Conservation (phyloP, 2,113 vertebrate species). For the Heteronetta atricapilla region DNA sequence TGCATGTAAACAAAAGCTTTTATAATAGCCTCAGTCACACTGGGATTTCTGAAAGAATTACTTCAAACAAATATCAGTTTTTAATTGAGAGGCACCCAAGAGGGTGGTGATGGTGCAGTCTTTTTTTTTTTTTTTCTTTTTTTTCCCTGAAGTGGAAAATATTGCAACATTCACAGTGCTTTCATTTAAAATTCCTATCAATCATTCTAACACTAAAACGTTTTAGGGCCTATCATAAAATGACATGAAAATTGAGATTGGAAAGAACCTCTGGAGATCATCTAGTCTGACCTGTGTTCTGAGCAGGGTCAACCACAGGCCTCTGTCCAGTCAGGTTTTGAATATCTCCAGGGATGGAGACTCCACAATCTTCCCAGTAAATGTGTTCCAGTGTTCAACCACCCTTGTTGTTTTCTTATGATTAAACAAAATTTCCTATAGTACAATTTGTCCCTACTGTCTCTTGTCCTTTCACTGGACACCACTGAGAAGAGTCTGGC, state of each 20-base stretch:
- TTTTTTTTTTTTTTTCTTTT: neutral
- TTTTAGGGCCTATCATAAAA: neutral
- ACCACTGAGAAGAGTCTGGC: neutral
- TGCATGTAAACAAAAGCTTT: constrained; percentile 54
- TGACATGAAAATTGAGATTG: neutral
- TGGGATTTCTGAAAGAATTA: constrained; percentile 27
- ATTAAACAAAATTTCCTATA: neutral
- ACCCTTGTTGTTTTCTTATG: neutral
- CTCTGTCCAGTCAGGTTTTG: neutral
- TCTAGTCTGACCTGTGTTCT: neutral
- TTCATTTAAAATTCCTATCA: neutral
- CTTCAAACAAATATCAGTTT: constrained; percentile 48
- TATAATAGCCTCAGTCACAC: neutral
- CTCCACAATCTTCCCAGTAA: neutral
- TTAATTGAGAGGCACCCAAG: constrained; percentile 21
- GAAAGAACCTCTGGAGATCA: neutral
- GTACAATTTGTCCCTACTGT: neutral
- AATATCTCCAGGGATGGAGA: neutral
- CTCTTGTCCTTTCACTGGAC: neutral
- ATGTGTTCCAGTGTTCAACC: neutral
- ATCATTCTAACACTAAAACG: neutral
- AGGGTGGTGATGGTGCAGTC: neutral
- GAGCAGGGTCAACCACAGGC: neutral
- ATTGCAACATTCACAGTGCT: neutral
- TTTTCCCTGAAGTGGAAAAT: neutral